Evolutionary conservation across 1,140 invertebrate genomes (phyloP).

Genomic region (Metaphire vulgaris): DNA sequence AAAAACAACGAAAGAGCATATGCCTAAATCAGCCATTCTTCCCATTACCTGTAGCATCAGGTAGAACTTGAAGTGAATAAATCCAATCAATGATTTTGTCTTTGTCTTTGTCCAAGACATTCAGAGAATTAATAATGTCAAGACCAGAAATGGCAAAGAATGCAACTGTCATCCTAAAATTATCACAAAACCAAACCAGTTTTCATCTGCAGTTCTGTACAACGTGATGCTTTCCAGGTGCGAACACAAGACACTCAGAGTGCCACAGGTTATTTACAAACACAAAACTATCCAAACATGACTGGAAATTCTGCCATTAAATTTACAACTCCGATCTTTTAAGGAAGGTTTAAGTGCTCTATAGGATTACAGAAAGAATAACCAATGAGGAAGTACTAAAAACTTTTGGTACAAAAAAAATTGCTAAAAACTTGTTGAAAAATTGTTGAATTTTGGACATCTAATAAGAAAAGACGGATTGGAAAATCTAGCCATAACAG

Average conservation of each 20-base stretch:
- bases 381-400: too few relatives aligned
- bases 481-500: too few relatives aligned
- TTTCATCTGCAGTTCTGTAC: neutral
- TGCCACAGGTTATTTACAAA: too few relatives aligned
- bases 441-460: too few relatives aligned
- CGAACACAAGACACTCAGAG: too few relatives aligned
- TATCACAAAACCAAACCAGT: neutral
- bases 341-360: neutral
- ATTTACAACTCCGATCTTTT: neutral
- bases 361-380: too few relatives aligned
- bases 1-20: too few relatives aligned
- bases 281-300: neutral
- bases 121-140: constrained; percentile 71
- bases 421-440: too few relatives aligned
- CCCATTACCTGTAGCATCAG: constrained; percentile 55
- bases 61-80: constrained; percentile 72
- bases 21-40: too few relatives aligned
- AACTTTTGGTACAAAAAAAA: too few relatives aligned
- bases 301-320: neutral
- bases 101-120: constrained; percentile 58
- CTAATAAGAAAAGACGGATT: too few relatives aligned
- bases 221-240: too few relatives aligned
- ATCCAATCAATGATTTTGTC: constrained; percentile 78
- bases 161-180: constrained; percentile 67
- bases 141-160: constrained; percentile 84